phyloP scores from a whole-genome alignment of 1,140 invertebrate genomes.

The Helicoverpa zea region DNA sequence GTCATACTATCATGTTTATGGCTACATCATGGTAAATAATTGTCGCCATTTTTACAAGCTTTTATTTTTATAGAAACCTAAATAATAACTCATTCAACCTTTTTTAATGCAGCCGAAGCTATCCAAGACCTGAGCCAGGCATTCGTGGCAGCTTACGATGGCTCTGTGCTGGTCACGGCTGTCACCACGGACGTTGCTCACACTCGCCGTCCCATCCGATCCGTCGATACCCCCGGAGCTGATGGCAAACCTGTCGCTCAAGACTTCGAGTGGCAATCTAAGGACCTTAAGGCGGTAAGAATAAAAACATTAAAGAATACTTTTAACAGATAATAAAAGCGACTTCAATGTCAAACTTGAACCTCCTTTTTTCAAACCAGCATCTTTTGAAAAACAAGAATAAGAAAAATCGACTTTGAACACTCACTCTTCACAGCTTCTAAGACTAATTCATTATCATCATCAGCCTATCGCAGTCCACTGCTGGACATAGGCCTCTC shows the following conservation, averaged over 20 bases:
- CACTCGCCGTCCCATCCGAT: constrained; percentile 79
- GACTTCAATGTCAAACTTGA: too few species aligned
- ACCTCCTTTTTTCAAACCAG: too few species aligned
- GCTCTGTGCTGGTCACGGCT: constrained; percentile 89
- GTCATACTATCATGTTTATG: too few species aligned
- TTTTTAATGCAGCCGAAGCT: constrained; percentile 82
- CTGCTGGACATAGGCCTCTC: too few species aligned
- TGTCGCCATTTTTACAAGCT: too few species aligned
- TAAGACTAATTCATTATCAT: too few species aligned
- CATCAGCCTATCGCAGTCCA: too few species aligned
- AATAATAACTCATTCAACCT: background rate
- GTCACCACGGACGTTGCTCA: constrained; percentile 90
- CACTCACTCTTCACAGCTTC: background rate
- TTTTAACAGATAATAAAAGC: too few species aligned
- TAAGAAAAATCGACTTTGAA: too few species aligned
- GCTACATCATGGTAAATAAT: too few species aligned
- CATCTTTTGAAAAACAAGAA: too few species aligned
- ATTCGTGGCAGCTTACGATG: constrained; percentile 90
- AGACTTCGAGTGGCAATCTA: constrained; percentile 2
- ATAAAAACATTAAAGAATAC: background rate
- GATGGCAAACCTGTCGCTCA: background rate
- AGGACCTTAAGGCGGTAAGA: constrained; percentile 20
- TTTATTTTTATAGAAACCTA: background rate
- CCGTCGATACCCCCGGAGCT: constrained; percentile 44
- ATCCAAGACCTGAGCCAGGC: constrained; percentile 87